Percentiles rank a stretch among this genome's conserved stretches.
These are phyloP conservation scores for Mormyrus lacerda DNA, from an alignment of 2,113 vertebrate genomes.

Conservation along the genomic window DNA sequence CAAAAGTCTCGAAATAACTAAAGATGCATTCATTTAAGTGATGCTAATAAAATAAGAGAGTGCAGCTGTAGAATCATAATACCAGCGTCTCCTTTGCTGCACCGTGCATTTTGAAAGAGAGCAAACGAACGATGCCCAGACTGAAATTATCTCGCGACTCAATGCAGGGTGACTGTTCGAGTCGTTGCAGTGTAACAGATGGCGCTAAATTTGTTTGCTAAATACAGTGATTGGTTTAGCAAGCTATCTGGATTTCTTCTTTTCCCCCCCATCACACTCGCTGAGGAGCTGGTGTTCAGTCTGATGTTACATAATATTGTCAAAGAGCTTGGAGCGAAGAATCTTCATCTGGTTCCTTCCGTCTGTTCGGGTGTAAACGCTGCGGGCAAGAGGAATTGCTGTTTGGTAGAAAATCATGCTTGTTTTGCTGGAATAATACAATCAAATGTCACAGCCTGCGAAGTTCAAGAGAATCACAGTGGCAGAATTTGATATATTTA, in stretches of 20 bases:
- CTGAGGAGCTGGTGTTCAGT: conserved; percentile 47
- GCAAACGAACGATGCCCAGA: conserved; percentile 55
- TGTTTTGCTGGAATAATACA: conserved; percentile 25
- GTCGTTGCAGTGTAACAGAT: conserved; percentile 51
- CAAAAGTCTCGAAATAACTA: neutral
- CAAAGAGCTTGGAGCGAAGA: conserved; percentile 47
- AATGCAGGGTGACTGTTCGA: conserved; percentile 53
- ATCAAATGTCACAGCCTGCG: conserved; percentile 24
- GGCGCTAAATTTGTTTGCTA: conserved; percentile 57
- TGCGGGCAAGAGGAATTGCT: conserved; percentile 44
- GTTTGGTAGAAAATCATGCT: conserved; percentile 27
- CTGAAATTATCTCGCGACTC: conserved; percentile 47
- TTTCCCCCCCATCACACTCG: conserved; percentile 31
- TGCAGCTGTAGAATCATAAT: conserved; percentile 56
- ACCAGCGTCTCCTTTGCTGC: conserved; percentile 49
- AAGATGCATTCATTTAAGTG: neutral
- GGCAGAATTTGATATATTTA: conserved; percentile 24
- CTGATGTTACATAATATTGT: conserved; percentile 55
- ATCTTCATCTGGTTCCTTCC: conserved; percentile 57
- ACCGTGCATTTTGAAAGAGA: conserved; percentile 54
- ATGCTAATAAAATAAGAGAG: conserved; percentile 38
- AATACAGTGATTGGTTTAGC: conserved; percentile 55
- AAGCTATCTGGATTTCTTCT: conserved; percentile 25
- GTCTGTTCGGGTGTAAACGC: conserved; percentile 45
- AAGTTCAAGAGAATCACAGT: neutral